phyloP scores from a whole-genome alignment of 2,888 invertebrate species.

The Oligia strigilis region DNA sequence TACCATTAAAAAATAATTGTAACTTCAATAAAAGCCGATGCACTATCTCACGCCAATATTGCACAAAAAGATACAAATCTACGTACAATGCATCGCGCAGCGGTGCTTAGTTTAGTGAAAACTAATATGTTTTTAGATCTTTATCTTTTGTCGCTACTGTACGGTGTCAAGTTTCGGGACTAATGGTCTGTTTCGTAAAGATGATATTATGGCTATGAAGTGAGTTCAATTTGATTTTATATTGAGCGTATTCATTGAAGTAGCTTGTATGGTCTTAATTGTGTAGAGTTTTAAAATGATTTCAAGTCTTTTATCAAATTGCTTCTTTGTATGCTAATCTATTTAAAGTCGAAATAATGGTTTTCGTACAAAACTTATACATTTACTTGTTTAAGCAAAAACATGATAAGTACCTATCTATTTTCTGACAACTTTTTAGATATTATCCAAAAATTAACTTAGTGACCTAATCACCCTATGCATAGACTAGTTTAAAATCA shows the following conservation, averaged over 20 bases:
- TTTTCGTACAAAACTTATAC: background rate
- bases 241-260: constrained; percentile 40
- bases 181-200: constrained; percentile 68
- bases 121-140: constrained; percentile 87
- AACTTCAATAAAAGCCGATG: constrained; percentile 58
- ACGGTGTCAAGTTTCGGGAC: constrained; percentile 76
- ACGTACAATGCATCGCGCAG: constrained; percentile 66
- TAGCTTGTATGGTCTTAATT: constrained; percentile 6
- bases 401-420: background rate
- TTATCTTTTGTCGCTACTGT: constrained; percentile 80
- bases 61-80: constrained; percentile 77
- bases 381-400: background rate
- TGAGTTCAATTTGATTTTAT: constrained; percentile 46
- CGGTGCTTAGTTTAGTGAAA: constrained; percentile 85
- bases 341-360: background rate
- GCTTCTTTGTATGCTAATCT: background rate
- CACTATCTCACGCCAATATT: constrained; percentile 78
- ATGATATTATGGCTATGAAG: constrained; percentile 56
- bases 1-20: constrained; percentile 35
- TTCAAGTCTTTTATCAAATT: constrained; percentile 9
- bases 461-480: background rate
- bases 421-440: background rate
- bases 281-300: constrained; percentile 1
- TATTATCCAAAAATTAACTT: background rate
- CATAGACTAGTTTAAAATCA: background rate